These are phyloP conservation scores for Eriosoma lanigerum DNA, from an alignment of 1,140 invertebrate genomes.

Conservation along the genomic window DNA sequence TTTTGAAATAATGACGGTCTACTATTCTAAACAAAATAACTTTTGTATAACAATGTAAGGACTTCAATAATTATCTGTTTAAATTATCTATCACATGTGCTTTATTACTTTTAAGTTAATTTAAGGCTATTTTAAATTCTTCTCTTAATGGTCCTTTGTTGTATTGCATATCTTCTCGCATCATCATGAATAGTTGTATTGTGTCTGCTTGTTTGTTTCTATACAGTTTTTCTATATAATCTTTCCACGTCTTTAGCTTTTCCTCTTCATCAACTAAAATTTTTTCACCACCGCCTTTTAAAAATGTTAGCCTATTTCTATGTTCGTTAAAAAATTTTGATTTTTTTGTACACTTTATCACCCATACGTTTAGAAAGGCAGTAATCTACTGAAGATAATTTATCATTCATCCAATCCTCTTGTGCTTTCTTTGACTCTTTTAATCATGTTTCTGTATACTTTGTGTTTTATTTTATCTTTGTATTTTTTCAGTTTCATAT, in stretches of 20 bases:
- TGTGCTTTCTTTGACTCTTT: background rate
- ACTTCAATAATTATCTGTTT: conserved; percentile 1
- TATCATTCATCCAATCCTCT: background rate
- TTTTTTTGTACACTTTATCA: background rate
- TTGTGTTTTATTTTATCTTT: background rate
- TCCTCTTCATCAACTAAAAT: conserved; percentile 21
- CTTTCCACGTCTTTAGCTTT: conserved; percentile 8
- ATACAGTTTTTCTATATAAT: too few relatives aligned
- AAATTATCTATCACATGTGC: background rate
- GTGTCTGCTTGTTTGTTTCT: background rate
- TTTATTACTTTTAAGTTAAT: conserved; percentile 14
- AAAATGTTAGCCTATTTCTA: background rate
- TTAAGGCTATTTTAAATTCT: conserved; percentile 21
- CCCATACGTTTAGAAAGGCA: background rate
- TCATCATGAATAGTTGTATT: background rate
- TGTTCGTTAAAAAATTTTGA: conserved; percentile 9
- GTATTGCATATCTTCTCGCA: background rate
- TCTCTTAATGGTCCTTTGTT: conserved; percentile 25
- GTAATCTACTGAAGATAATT: background rate
- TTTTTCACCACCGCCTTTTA: background rate
- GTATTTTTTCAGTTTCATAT: background rate
- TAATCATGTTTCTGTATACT: background rate
- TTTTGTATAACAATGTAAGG: conserved; percentile 9
- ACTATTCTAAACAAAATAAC: conserved; percentile 11
- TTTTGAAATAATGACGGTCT: background rate